These are phyloP conservation scores for Neoaliturus tenellus DNA, from an alignment of 2,888 invertebrate species.

Conservation along the genomic window DNA sequence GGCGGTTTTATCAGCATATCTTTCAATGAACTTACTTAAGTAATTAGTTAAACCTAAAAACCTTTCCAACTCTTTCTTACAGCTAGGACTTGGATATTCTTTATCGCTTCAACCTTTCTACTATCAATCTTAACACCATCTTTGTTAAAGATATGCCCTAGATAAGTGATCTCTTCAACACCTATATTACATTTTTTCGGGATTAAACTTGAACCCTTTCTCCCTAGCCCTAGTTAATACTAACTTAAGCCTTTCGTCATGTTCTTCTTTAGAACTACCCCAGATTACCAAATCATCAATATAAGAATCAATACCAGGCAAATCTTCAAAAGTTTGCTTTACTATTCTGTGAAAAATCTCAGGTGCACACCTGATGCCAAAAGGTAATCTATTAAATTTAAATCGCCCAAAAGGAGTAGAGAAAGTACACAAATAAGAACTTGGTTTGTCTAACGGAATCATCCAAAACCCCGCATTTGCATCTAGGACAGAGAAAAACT, in stretches of 20 bases:
- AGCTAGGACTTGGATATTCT: slow-evolving; percentile 64
- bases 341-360: slow-evolving; percentile 62
- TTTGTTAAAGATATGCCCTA: slow-evolving; percentile 66
- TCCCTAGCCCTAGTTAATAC: slow-evolving; percentile 65
- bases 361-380: slow-evolving; percentile 61
- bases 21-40: slow-evolving; percentile 47
- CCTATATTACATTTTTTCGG: slow-evolving; percentile 66
- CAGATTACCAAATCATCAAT: slow-evolving; percentile 55
- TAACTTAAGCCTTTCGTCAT: slow-evolving; percentile 65
- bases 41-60: slow-evolving; percentile 51
- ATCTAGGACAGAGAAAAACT: slow-evolving; percentile 66
- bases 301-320: slow-evolving; percentile 53
- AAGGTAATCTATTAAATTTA: slow-evolving; percentile 64
- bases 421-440: slow-evolving; percentile 62
- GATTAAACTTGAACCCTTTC: slow-evolving; percentile 67
- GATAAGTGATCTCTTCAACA: slow-evolving; percentile 64
- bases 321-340: slow-evolving; percentile 58
- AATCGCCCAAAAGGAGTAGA: slow-evolving; percentile 64
- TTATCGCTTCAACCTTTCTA: slow-evolving; percentile 63
- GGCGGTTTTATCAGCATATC: slow-evolving; percentile 37
- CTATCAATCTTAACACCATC: slow-evolving; percentile 63
- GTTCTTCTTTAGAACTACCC: slow-evolving; percentile 66
- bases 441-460: slow-evolving; percentile 62
- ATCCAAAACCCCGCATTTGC: slow-evolving; percentile 65
- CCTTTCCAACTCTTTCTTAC: slow-evolving; percentile 62